Evolutionary conservation across 1,140 invertebrate genomes (phyloP), one percentile per base, ranked within the genome.

Genomic region (Gryllus bimaculatus): DNA sequence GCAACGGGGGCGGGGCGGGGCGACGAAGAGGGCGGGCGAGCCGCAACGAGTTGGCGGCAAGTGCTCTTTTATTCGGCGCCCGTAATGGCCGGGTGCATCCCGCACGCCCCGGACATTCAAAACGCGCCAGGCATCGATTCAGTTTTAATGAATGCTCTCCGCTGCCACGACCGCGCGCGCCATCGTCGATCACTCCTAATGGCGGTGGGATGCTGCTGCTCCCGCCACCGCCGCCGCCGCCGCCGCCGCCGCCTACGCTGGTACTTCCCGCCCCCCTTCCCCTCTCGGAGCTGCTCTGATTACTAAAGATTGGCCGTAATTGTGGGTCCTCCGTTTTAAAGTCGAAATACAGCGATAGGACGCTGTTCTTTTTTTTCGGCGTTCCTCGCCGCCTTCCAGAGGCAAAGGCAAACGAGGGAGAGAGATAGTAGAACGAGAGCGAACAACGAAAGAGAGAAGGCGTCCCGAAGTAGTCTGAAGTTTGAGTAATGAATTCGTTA

Each of bases 401-500:
- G 10, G 54, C 10, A 66, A 66, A 66, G 18, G 54, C 10, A 66
- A 66, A 66, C 2, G 10, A n/a, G n/a, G 7, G 18, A 66, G 54
- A 7, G 10, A 13, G 54, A 66, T 13, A 66, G 54, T 10, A 66
- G 0, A 13, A 18, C 10, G 54, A 13, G 54, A 66, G 54, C 54
- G 26, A 39, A 39, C 26, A 39, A 39, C 26, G 26, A 5, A 39
- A 39, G 5, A 39, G 26, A 39, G 26, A 39, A 66, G 54, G 18
- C 54, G 54, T 66, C 18, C 26, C 10, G 54, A 13, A 66, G 18
- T 66, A 66, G 54, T 18, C 54, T 10, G 18, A 66, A 66, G 54
- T 66, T 66, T 66, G 54, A 66, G 54, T 66, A 66, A 66, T 66
- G 54, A 66, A 66, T 66, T 66, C 54, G 54, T 66, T 66, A 66